Evolutionary conservation across 2,113 vertebrate genomes (phyloP).

Genomic region (Lasiurus borealis): DNA sequence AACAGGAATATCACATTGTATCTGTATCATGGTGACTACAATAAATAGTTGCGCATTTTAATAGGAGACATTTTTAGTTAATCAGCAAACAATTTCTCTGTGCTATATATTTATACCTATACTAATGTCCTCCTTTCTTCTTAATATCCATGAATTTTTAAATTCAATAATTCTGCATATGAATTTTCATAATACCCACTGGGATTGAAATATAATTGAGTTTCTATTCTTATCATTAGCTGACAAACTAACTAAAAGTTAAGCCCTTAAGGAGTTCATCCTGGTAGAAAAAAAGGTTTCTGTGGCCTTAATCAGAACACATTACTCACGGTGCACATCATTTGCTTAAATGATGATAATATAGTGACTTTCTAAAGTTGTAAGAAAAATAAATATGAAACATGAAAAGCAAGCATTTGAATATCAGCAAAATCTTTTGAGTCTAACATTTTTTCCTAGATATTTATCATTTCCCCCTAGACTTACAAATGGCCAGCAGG

Average conservation of each 20-base stretch:
- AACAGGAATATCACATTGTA: not conserved
- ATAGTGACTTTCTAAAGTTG: not conserved
- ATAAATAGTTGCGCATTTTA: not conserved
- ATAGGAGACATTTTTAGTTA: not conserved
- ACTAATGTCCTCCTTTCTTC: not conserved
- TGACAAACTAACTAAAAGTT: constrained; percentile 16
- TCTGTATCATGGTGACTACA: not conserved
- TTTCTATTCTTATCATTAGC: not conserved
- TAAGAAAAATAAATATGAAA: not conserved
- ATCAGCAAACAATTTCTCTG: not conserved
- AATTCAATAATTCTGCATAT: not conserved
- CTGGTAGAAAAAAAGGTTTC: not conserved
- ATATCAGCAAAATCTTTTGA: not conserved
- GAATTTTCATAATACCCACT: not conserved
- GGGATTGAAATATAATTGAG: not conserved
- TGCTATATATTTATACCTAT: not conserved
- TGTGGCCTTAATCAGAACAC: not conserved
- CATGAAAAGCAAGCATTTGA: not conserved
- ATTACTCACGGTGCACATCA: not conserved
- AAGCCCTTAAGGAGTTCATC: not conserved
- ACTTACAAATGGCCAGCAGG: not conserved
- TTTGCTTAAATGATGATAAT: constrained; percentile 36
- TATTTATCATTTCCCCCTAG: not conserved
- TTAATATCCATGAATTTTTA: not conserved
- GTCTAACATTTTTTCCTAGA: not conserved